Base-by-base conservation (phyloP, 2,113 vertebrate species). In the Petrocephalus zakoni region DNA sequence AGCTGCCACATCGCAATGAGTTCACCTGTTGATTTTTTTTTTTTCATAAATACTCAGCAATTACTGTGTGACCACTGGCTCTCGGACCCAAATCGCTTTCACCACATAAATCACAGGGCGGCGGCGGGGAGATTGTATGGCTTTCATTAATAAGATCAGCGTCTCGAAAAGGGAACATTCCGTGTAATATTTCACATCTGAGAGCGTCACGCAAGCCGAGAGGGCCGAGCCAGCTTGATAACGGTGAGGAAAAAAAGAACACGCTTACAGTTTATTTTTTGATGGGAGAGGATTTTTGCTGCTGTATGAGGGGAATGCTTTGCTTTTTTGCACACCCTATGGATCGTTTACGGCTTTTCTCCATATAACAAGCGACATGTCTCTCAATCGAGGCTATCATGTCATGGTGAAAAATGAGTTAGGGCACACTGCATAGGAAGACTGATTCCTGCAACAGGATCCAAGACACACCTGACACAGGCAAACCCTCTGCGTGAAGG, bases 1-100 rank as follows among this genome's bases (percentile, higher is more conserved):
- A 90, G 90, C 92, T 91, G 92, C 89, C n/a, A 47, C 47, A 81
- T 83, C 37, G 53, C 75, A 92, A 2, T 0, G 34, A 42, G 87
- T 87, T 89, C 93, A 93, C 91, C 92, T 92, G 93, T 86, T 55
- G 8, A 78, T 64, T 68, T 68, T 42, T 3, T 42, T 3, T 88
- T 75, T 42, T 88, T 4, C 29, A 89, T 61, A 87, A 91, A 90
- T 88, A 42, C 85, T 87, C 53, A 91, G 91, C 87, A 89, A 92
- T 88, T 88, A 84, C 68, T 46, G 49, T 3, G 0, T 49, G 58
- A 90, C 88, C 92, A 91, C 91, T 92, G 93, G 92, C 22, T 64
- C 84, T 0, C 13, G 61, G 90, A 88, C 10, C 11, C 55, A 19
- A 88, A 85, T 2, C 86, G 0, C 75, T 64, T 2, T 90, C 93